phyloP scores from a whole-genome alignment of 2,113 vertebrate species.

The Prunella fulvescens region DNA sequence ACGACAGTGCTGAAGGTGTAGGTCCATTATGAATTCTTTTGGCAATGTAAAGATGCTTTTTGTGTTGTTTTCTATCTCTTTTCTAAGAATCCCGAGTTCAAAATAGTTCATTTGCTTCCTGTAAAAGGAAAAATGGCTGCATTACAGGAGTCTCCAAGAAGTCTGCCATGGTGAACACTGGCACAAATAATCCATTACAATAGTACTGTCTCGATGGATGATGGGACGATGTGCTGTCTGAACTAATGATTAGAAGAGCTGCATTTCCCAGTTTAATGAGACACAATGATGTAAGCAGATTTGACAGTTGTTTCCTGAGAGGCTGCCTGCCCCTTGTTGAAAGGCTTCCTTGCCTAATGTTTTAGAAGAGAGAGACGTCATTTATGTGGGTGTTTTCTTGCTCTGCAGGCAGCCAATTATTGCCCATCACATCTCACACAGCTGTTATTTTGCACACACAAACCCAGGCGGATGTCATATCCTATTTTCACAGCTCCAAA shows the following conservation, averaged over 20 bases:
- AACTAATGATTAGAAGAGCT: conserved; percentile 31
- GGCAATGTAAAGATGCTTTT: background rate
- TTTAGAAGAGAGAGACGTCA: conserved; percentile 10
- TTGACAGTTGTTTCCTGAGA: conserved; percentile 35
- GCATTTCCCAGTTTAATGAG: conserved; percentile 38
- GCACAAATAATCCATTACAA: background rate
- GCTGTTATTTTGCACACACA: conserved; percentile 25
- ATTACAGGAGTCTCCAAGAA: background rate
- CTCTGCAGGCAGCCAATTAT: conserved; percentile 56
- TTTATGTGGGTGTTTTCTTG: conserved; percentile 28
- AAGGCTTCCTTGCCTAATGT: conserved; percentile 9
- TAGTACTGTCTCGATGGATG: background rate
- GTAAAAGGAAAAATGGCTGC: background rate
- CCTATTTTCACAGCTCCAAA: conserved; percentile 9
- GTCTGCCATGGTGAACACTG: background rate
- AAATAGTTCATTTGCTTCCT: background rate
- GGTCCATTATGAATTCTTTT: background rate
- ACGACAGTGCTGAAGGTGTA: background rate
- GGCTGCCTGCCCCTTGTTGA: background rate
- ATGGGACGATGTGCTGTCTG: background rate
- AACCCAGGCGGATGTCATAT: background rate
- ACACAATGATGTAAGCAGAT: conserved; percentile 13
- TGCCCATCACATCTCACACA: conserved; percentile 25
- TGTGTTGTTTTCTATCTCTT: background rate
- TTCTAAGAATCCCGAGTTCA: background rate